Percentiles rank a stretch among this genome's conserved stretches.
Conservation (phyloP, 2,113 vertebrate genomes). For the Dipodomys stephensi region DNA sequence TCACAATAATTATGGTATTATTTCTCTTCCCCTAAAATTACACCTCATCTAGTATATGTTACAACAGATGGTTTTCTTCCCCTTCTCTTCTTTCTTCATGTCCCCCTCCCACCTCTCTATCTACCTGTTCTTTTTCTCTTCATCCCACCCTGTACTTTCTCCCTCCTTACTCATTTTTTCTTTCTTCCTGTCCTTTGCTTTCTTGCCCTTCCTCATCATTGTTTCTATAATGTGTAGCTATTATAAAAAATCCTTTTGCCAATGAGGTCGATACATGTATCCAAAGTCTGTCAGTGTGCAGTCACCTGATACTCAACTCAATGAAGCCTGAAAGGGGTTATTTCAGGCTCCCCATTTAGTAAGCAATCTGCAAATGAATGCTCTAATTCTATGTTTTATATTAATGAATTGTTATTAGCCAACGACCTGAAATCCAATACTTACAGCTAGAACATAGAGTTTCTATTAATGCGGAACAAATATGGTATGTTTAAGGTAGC, state of each 20-base stretch:
- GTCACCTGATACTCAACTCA: constrained; percentile 61
- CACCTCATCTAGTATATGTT: neutral
- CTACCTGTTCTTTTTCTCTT: neutral
- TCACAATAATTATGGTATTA: neutral
- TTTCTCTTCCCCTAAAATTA: constrained; percentile 38
- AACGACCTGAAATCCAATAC: constrained; percentile 67
- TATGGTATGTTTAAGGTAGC: constrained; percentile 7
- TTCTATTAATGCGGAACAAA: constrained; percentile 70
- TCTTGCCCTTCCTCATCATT: neutral
- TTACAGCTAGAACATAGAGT: constrained; percentile 29
- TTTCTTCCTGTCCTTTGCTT: neutral
- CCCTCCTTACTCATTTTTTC: neutral
- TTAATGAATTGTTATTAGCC: constrained; percentile 71
- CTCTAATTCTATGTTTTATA: constrained; percentile 65
- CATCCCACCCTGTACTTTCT: neutral
- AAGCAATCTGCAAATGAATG: constrained; percentile 61
- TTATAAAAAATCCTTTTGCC: constrained; percentile 61
- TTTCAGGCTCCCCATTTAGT: constrained; percentile 59
- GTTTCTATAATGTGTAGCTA: constrained; percentile 44
- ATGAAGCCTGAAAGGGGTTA: constrained; percentile 63
- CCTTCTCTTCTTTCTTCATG: neutral
- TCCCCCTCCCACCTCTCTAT: neutral
- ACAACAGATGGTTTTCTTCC: neutral
- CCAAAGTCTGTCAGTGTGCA: constrained; percentile 60
- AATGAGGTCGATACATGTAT: neutral